These are phyloP conservation scores for Sebastes schlegelii DNA, from an alignment of 2,113 vertebrate species.

Conservation along the genomic window DNA sequence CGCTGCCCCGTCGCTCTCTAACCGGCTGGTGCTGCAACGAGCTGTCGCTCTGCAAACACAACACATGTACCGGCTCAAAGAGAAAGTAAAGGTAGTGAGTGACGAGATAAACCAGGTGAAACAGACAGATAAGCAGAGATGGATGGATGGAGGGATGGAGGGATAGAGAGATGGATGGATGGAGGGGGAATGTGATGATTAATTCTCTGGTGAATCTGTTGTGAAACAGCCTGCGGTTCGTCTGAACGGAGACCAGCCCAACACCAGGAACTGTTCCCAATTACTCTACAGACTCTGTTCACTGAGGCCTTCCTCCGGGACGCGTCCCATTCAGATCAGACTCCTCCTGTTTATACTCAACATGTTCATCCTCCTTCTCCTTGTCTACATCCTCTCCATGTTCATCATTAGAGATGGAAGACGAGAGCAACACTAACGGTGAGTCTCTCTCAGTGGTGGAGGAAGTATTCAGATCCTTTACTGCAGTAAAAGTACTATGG, in stretches of 20 bases:
- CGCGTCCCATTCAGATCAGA: constrained; percentile 6
- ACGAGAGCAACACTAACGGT: too few relatives aligned
- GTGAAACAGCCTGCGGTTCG: constrained; percentile 52
- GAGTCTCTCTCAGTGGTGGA: too few relatives aligned
- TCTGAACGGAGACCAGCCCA: constrained; percentile 22
- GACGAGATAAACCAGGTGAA: background rate
- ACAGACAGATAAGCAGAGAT: background rate
- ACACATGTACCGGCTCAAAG: background rate
- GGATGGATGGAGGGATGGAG: background rate
- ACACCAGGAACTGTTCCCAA: constrained; percentile 42
- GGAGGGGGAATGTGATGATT: constrained; percentile 7
- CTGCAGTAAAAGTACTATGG: too few relatives aligned
- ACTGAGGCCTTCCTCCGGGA: background rate
- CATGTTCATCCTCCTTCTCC: too few relatives aligned
- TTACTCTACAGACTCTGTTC: constrained; percentile 20
- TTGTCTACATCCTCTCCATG: too few relatives aligned
- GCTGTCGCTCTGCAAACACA: background rate
- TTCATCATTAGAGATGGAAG: too few relatives aligned
- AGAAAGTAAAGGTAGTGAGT: background rate
- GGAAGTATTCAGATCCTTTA: too few relatives aligned
- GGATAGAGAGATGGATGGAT: background rate
- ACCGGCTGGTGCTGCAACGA: background rate
- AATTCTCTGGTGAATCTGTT: constrained; percentile 19
- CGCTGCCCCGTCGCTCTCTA: background rate
- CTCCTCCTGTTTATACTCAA: too few relatives aligned